These are phyloP conservation scores for Peromyscus aztecus DNA, from an alignment of 2,797 vertebrate genomes.

Conservation along the genomic window DNA sequence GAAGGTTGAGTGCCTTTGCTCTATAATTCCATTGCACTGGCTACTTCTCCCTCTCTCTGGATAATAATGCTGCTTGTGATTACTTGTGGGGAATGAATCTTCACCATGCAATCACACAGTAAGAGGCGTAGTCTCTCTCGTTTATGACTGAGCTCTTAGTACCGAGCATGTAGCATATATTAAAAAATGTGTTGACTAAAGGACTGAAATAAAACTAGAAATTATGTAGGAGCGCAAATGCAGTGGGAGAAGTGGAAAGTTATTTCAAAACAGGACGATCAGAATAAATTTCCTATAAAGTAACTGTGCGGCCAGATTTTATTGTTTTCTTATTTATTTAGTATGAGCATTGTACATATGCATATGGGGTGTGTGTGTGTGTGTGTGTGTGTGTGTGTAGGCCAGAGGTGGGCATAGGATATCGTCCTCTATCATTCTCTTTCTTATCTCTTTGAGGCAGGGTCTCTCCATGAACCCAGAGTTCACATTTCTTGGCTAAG, in stretches of 20 bases:
- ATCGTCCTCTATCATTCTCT: background rate
- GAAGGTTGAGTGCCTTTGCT: background rate
- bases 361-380: background rate
- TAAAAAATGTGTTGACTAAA: slow-evolving; percentile 7
- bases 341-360: background rate
- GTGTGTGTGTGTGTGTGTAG: background rate
- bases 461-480: background rate
- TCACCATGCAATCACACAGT: background rate
- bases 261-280: background rate
- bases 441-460: background rate
- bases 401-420: background rate
- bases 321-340: background rate
- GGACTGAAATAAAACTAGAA: background rate
- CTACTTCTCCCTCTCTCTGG: background rate
- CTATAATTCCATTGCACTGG: background rate
- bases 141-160: background rate
- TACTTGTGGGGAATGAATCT: background rate
- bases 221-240: background rate
- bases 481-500: background rate
- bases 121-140: background rate
- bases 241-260: background rate
- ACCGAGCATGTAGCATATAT: background rate
- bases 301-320: background rate
- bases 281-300: slow-evolving; percentile 37
- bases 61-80: background rate